phyloP scores from a whole-genome alignment of 2,888 invertebrate species.

The Lepeophtheirus nordmannii region DNA sequence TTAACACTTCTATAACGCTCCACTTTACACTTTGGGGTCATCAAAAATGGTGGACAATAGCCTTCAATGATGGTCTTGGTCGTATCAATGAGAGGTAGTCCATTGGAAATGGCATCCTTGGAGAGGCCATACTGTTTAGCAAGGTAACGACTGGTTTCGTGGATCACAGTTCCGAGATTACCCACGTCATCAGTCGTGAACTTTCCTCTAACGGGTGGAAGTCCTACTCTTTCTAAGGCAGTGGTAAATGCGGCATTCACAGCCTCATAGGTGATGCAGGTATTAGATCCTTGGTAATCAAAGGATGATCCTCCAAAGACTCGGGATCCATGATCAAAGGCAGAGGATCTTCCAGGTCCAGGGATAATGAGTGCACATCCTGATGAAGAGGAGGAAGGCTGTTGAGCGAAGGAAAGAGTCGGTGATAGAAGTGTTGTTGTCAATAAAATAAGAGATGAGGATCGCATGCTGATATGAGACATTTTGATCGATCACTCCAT shows the following conservation, averaged over 20 bases:
- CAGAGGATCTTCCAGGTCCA: slow-evolving; percentile 28
- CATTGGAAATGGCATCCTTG: slow-evolving; percentile 30
- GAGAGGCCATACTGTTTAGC: slow-evolving; percentile 28
- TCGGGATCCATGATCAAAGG: slow-evolving; percentile 26
- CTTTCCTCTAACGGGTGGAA: slow-evolving; percentile 26
- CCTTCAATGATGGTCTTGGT: slow-evolving; percentile 30
- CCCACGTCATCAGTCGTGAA: slow-evolving; percentile 27
- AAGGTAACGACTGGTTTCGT: slow-evolving; percentile 28
- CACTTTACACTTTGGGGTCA: slow-evolving; percentile 28
- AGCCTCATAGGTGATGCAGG: slow-evolving; percentile 29
- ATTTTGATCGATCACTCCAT: too few species aligned
- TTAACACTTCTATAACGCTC: slow-evolving; percentile 30
- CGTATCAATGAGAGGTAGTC: slow-evolving; percentile 31
- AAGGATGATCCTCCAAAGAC: slow-evolving; percentile 26
- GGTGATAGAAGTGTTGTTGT: too few species aligned
- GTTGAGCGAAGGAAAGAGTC: neutral
- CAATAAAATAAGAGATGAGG: too few species aligned
- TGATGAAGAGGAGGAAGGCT: slow-evolving; percentile 11
- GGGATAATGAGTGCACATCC: slow-evolving; percentile 29
- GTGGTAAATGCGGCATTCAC: slow-evolving; percentile 29
- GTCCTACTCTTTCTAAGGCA: slow-evolving; percentile 27
- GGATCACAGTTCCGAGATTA: slow-evolving; percentile 28
- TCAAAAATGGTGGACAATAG: slow-evolving; percentile 30
- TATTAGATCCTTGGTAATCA: slow-evolving; percentile 16
- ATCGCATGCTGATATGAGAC: too few species aligned